phyloP scores from a whole-genome alignment of 1,140 invertebrate species.

The Oedothorax gibbosus region DNA sequence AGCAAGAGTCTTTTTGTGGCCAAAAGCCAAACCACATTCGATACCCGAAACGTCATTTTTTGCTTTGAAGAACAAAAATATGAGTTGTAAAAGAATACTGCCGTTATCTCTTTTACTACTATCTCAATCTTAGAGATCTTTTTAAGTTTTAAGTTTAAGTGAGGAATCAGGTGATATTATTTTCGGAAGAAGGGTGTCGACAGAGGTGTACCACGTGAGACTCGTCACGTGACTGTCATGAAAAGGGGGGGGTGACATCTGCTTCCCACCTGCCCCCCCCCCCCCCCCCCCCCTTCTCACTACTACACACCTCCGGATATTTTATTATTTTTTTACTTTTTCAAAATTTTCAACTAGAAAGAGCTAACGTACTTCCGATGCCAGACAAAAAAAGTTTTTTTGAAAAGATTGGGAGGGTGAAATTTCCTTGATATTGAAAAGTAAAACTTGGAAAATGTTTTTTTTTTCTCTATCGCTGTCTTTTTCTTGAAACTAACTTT shows the following conservation, averaged over 20 bases:
- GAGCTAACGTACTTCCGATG: slow-evolving; percentile 15
- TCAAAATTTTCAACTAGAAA: slow-evolving; percentile 51
- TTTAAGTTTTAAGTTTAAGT: slow-evolving; percentile 31
- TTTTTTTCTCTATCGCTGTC: background rate
- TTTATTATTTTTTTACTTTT: slow-evolving; percentile 34
- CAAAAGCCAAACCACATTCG: too few relatives aligned
- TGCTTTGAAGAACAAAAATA: too few relatives aligned
- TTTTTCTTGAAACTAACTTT: slow-evolving; percentile 15
- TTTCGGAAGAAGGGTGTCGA: slow-evolving; percentile 41
- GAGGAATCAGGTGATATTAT: slow-evolving; percentile 43
- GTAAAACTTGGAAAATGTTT: background rate
- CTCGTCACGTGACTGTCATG: slow-evolving; percentile 57
- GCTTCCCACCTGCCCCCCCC: slow-evolving; percentile 47
- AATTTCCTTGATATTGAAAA: slow-evolving; percentile 50
- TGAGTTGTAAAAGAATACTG: too few relatives aligned
- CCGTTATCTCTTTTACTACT: too few relatives aligned
- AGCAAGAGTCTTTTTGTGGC: too few relatives aligned
- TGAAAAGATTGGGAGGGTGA: slow-evolving; percentile 1
- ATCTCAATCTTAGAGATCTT: too few relatives aligned
- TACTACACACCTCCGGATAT: background rate
- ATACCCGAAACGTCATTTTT: too few relatives aligned
- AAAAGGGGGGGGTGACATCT: slow-evolving; percentile 31
- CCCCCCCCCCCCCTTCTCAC: slow-evolving; percentile 3
- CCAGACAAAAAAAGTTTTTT: background rate
- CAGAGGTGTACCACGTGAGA: slow-evolving; percentile 30